phyloP scores from a whole-genome alignment of 2,113 vertebrate genomes.

The Collichthys lucidus region DNA sequence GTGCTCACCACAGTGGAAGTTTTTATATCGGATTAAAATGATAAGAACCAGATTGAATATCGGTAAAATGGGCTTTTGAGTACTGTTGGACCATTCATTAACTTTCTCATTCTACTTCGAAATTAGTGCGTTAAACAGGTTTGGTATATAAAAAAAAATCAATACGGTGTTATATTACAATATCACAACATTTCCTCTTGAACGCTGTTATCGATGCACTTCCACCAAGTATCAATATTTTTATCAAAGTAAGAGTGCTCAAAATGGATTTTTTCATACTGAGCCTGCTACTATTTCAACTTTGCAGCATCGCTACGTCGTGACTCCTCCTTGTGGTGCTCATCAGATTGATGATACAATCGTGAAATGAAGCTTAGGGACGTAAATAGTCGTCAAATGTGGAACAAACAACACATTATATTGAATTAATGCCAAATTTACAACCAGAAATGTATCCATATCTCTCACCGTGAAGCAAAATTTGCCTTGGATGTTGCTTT shows the following conservation, averaged over 20 bases:
- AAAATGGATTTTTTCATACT: constrained; percentile 57
- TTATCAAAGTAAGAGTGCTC: constrained; percentile 57
- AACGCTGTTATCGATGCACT: constrained; percentile 51
- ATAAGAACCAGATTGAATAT: constrained; percentile 55
- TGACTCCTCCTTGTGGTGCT: constrained; percentile 51
- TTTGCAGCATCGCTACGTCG: constrained; percentile 42
- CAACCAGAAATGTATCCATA: not conserved
- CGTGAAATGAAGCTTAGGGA: constrained; percentile 26
- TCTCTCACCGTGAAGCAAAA: constrained; percentile 2
- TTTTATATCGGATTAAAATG: constrained; percentile 43
- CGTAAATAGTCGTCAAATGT: not conserved
- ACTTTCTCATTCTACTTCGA: constrained; percentile 55
- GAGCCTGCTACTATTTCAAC: constrained; percentile 46
- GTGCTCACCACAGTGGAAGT: not conserved
- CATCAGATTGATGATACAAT: constrained; percentile 39
- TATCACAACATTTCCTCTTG: constrained; percentile 64
- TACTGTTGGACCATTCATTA: constrained; percentile 44
- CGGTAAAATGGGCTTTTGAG: constrained; percentile 48
- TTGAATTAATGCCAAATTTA: not conserved
- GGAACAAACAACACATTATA: not conserved
- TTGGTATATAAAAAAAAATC: constrained; percentile 50
- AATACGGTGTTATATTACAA: constrained; percentile 59
- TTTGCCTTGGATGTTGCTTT: not conserved
- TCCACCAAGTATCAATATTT: constrained; percentile 66
- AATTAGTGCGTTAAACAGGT: constrained; percentile 59